Evolutionary conservation across 2,888 invertebrate genomes (phyloP).

Genomic region (Ophion ellenae): DNA sequence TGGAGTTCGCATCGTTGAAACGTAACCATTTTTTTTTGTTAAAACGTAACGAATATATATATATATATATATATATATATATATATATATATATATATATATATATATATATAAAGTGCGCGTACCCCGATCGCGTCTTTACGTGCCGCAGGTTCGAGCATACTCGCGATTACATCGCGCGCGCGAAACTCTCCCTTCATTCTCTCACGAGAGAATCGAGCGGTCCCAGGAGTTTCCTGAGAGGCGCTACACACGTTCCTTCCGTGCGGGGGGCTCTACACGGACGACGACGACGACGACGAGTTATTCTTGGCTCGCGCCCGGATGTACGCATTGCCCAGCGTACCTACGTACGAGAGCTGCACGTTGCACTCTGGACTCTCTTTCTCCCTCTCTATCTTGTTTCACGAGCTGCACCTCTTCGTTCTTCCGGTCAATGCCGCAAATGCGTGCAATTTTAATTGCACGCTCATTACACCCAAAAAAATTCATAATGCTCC

Average conservation of each 20-base stretch:
- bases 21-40: too few relatives aligned
- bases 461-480: not conserved
- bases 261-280: slow-evolving; percentile 7
- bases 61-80: too few relatives aligned
- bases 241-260: slow-evolving; percentile 51
- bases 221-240: slow-evolving; percentile 68
- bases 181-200: slow-evolving; percentile 67
- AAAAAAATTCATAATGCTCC: not conserved
- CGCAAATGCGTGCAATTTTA: not conserved
- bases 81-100: not conserved
- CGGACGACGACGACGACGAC: slow-evolving; percentile 17
- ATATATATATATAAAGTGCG: slow-evolving; percentile 9
- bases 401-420: not conserved
- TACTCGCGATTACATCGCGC: slow-evolving; percentile 55
- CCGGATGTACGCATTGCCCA: slow-evolving; percentile 65
- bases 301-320: slow-evolving; percentile 74
- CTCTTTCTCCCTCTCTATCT: not conserved
- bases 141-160: slow-evolving; percentile 66
- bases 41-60: too few relatives aligned
- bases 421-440: slow-evolving; percentile 12
- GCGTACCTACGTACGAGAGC: slow-evolving; percentile 10
- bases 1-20: too few relatives aligned
- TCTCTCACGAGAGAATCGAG: slow-evolving; percentile 69
- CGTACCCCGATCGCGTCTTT: not conserved
- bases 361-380: slow-evolving; percentile 8